A percentile compares a stretch with the other conserved stretches of the same genome.
Conservation (phyloP, 1,140 invertebrate species). For the Oscheius sp. region DNA sequence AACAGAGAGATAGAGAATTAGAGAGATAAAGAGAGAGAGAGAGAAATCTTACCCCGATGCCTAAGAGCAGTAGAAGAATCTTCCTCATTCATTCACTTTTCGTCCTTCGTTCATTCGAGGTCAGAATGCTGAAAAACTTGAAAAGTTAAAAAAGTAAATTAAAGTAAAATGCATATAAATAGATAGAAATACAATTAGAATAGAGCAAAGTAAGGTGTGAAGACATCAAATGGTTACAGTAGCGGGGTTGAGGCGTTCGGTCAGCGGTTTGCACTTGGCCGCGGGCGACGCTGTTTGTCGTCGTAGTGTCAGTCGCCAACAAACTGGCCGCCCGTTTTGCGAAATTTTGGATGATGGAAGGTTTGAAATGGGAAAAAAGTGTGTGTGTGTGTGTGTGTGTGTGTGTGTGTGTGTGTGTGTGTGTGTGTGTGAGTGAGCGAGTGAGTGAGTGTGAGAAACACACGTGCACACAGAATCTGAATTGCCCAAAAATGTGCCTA, state of each 20-base stretch:
- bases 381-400: neutral
- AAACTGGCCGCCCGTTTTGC: neutral
- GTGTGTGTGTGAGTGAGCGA: neutral
- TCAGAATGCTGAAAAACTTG: neutral
- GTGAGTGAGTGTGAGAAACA: neutral
- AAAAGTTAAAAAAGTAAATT: neutral
- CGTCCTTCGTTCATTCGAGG: neutral
- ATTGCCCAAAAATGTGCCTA: neutral
- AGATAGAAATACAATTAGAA: neutral
- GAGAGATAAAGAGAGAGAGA: neutral
- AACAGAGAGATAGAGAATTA: neutral
- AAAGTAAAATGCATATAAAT: neutral
- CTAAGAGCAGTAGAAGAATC: neutral
- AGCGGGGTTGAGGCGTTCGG: neutral
- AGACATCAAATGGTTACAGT: neutral
- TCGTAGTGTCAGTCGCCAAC: neutral
- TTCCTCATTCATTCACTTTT: constrained; percentile 2
- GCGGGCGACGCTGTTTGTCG: neutral
- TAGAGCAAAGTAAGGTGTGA: neutral
- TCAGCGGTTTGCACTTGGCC: neutral
- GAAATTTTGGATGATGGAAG: neutral
- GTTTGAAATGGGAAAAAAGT: neutral
- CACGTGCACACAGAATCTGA: neutral
- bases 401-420: too few relatives aligned
- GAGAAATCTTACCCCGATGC: neutral